Evolutionary conservation across 2,113 vertebrate genomes (phyloP).

Genomic region (Triplophysa rosa): DNA sequence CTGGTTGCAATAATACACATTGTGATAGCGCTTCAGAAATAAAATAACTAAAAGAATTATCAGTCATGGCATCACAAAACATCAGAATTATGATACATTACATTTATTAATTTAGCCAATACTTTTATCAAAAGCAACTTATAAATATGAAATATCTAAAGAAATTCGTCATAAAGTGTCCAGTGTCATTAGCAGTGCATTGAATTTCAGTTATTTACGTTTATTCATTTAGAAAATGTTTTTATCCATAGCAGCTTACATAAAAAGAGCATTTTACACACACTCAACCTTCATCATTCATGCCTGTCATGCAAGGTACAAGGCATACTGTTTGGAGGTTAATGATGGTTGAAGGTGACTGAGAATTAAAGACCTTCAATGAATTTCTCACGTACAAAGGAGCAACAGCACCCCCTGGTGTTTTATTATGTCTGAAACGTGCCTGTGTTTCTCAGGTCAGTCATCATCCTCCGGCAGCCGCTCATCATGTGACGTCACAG

Average conservation of each 20-base stretch:
- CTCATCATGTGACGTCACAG: slow-evolving; percentile 91
- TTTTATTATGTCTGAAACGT: background rate
- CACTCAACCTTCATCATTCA: background rate
- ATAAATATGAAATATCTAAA: background rate
- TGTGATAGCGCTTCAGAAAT: too few species aligned
- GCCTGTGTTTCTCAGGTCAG: slow-evolving; percentile 80
- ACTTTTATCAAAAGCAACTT: too few species aligned
- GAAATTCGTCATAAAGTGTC: background rate
- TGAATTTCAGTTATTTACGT: background rate
- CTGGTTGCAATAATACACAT: too few species aligned
- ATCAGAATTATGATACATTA: too few species aligned
- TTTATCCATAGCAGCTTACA: too few species aligned
- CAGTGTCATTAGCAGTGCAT: background rate
- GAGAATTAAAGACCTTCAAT: background rate
- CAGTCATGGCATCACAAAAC: too few species aligned
- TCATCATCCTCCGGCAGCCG: slow-evolving; percentile 94
- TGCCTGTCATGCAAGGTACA: background rate
- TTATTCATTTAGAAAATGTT: too few species aligned
- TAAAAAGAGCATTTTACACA: too few species aligned
- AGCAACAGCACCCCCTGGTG: background rate
- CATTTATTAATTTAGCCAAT: too few species aligned
- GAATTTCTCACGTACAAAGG: background rate
- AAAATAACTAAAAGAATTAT: too few species aligned
- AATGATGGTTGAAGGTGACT: slow-evolving; percentile 30
- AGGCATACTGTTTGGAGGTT: background rate